These are phyloP conservation scores for Mormyrops attenuatus DNA, from an alignment of 2,797 vertebrate genomes.

Conservation along the genomic window DNA sequence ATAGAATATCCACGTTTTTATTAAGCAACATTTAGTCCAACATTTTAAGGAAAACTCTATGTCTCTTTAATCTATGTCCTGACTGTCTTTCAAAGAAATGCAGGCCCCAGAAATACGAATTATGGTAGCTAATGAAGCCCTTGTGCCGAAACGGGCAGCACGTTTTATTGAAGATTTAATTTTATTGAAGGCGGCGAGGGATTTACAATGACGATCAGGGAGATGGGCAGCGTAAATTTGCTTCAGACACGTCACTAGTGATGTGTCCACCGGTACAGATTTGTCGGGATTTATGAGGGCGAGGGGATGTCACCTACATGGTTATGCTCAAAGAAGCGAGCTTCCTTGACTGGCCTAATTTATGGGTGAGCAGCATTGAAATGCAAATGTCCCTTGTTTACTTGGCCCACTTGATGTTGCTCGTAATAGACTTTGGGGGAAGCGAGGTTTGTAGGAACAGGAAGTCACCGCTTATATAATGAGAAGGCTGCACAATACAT, in stretches of 20 bases:
- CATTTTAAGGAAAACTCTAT: background rate
- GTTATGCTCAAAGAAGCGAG: background rate
- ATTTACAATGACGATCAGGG: conserved; percentile 14
- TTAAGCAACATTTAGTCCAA: background rate
- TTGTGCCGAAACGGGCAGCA: conserved; percentile 17
- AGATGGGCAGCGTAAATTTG: background rate
- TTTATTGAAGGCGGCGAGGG: conserved; percentile 14
- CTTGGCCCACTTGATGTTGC: conserved; percentile 26
- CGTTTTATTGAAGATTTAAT: conserved; percentile 26
- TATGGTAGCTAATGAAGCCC: conserved; percentile 22
- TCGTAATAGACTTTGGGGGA: conserved; percentile 14
- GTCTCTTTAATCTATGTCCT: conserved; percentile 9
- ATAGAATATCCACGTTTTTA: background rate
- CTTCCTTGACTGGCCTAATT: conserved; percentile 19
- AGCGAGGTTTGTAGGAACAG: background rate
- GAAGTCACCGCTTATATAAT: background rate
- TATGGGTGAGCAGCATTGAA: conserved; percentile 24
- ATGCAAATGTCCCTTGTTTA: conserved; percentile 37
- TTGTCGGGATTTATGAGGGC: conserved; percentile 16
- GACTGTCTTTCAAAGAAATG: conserved; percentile 22
- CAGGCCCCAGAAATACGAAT: conserved; percentile 17
- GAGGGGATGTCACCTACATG: conserved; percentile 24
- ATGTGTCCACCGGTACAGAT: background rate
- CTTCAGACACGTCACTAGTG: conserved; percentile 14
- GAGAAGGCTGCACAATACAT: background rate